These are phyloP conservation scores for Rallus limicola DNA, from an alignment of 2,113 vertebrate species.

Conservation along the genomic window DNA sequence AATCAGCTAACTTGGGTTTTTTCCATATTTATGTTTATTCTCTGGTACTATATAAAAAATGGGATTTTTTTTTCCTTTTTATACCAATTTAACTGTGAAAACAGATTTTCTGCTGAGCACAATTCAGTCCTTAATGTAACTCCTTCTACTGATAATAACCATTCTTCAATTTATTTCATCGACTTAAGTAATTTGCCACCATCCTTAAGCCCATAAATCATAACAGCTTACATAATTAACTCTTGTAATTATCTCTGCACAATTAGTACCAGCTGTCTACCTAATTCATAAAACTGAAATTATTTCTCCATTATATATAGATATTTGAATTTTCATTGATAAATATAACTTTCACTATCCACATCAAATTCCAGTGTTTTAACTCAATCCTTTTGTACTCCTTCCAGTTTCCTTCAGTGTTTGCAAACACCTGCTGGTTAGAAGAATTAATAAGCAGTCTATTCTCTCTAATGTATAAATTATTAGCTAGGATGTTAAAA, in stretches of 20 bases:
- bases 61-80: background rate
- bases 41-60: background rate
- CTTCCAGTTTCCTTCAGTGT: background rate
- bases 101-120: background rate
- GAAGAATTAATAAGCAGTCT: background rate
- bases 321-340: background rate
- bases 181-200: constrained; percentile 12
- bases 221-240: constrained; percentile 36
- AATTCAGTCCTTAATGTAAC: background rate
- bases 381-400: background rate
- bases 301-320: background rate
- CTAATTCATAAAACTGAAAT: background rate
- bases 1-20: background rate
- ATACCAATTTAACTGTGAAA: background rate
- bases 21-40: background rate
- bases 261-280: constrained; percentile 25
- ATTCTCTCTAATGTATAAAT: background rate
- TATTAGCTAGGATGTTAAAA: background rate
- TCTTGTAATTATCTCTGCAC: background rate
- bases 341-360: background rate
- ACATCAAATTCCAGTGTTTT: background rate
- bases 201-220: constrained; percentile 25
- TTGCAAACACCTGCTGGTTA: background rate
- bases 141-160: background rate
- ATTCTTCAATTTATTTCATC: background rate